phyloP scores from a whole-genome alignment of 2,113 vertebrate genomes.

The Nerophis ophidion region DNA sequence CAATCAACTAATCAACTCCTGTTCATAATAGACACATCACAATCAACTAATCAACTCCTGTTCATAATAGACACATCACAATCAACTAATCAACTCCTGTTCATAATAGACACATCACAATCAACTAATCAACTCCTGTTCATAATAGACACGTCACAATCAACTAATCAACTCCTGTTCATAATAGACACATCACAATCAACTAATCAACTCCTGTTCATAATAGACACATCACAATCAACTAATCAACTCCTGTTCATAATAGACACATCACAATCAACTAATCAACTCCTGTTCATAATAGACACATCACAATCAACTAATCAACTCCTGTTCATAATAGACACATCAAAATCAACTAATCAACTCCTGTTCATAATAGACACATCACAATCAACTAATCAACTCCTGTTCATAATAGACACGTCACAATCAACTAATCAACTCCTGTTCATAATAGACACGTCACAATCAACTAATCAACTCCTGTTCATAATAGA shows the following conservation, averaged over 20 bases:
- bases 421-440: too few species aligned
- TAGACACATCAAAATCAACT: too few species aligned
- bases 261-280: too few species aligned
- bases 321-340: neutral
- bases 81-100: neutral
- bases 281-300: neutral
- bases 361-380: neutral
- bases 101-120: neutral
- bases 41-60: neutral
- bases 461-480: too few species aligned
- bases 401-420: neutral
- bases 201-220: neutral
- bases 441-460: neutral
- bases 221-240: too few species aligned
- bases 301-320: too few species aligned
- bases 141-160: too few species aligned
- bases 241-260: neutral
- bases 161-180: neutral
- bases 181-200: too few species aligned
- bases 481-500: neutral
- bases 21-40: neutral
- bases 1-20: neutral
- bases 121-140: neutral
- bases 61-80: neutral
- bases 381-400: too few species aligned